These are phyloP conservation scores for Drosophila burlai DNA, from an alignment of 1,140 invertebrate genomes.

Conservation along the genomic window DNA sequence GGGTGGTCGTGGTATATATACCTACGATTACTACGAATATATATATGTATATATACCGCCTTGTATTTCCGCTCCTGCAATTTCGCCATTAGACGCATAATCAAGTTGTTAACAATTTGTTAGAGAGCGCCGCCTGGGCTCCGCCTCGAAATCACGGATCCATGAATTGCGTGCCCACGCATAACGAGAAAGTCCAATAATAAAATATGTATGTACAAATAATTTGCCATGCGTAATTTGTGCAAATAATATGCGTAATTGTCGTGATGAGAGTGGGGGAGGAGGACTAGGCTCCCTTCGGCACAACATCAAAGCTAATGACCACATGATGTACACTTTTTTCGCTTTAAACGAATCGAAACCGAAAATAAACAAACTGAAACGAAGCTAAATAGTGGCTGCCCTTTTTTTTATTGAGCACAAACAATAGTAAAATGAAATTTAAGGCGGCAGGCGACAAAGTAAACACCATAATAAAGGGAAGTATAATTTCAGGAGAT, in stretches of 20 bases:
- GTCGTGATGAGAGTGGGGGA: conserved; percentile 9
- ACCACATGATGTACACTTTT: conserved; percentile 45
- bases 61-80: conserved; percentile 49
- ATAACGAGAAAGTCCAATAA: conserved; percentile 66
- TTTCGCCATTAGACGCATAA: conserved; percentile 79
- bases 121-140: conserved; percentile 55
- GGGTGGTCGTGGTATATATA: conserved; percentile 47
- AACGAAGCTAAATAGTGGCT: conserved; percentile 38
- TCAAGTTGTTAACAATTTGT: conserved; percentile 81
- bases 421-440: conserved; percentile 64
- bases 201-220: conserved; percentile 61
- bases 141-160: conserved; percentile 43
- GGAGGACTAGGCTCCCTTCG: conserved; percentile 5
- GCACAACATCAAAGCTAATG: conserved; percentile 69
- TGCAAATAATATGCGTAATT: conserved; percentile 83
- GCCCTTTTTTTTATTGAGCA: conserved; percentile 58
- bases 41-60: neutral
- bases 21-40: neutral
- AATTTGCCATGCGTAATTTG: conserved; percentile 81
- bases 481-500: neutral
- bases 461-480: conserved; percentile 74
- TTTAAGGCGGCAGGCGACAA: conserved; percentile 74
- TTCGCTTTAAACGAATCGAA: conserved; percentile 49
- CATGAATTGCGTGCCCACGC: conserved; percentile 67
- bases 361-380: conserved; percentile 58